phyloP scores from a whole-genome alignment of 2,888 invertebrate genomes.

The Leptopilina myrica region DNA sequence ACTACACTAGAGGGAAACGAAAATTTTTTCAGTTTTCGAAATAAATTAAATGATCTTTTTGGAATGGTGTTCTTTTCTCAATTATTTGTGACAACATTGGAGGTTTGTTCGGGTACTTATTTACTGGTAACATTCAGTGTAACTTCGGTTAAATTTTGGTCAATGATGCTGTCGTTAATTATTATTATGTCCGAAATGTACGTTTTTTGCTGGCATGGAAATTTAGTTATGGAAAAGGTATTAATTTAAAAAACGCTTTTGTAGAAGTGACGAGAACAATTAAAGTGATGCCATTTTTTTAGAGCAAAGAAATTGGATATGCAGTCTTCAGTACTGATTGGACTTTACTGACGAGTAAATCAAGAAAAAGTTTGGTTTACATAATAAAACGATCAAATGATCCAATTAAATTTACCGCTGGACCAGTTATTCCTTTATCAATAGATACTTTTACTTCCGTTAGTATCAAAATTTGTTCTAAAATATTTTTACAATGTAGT shows the following conservation, averaged over 20 bases:
- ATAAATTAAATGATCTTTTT: neutral
- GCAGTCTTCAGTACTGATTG: constrained; percentile 63
- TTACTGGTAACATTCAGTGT: neutral
- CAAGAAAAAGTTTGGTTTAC: constrained; percentile 56
- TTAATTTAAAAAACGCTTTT: constrained; percentile 51
- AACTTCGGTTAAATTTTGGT: constrained; percentile 8
- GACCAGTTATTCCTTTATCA: constrained; percentile 60
- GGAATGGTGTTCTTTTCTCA: neutral
- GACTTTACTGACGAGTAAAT: constrained; percentile 51
- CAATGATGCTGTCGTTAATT: constrained; percentile 9
- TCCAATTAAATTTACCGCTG: constrained; percentile 62
- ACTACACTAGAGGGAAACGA: neutral
- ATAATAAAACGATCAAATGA: constrained; percentile 60
- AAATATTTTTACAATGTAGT: neutral
- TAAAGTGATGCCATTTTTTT: neutral
- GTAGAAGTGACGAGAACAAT: no score
- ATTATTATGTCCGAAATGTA: constrained; percentile 1
- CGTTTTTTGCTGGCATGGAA: constrained; percentile 23
- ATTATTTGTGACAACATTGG: neutral
- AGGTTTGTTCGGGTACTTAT: constrained; percentile 5
- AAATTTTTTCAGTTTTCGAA: neutral
- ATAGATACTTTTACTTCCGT: constrained; percentile 61
- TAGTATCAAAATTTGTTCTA: constrained; percentile 52
- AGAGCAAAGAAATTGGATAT: constrained; percentile 48
- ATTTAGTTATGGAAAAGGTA: constrained; percentile 21